phyloP scores from a whole-genome alignment of 2,888 invertebrate genomes.

The Minunthozetes semirufus region DNA sequence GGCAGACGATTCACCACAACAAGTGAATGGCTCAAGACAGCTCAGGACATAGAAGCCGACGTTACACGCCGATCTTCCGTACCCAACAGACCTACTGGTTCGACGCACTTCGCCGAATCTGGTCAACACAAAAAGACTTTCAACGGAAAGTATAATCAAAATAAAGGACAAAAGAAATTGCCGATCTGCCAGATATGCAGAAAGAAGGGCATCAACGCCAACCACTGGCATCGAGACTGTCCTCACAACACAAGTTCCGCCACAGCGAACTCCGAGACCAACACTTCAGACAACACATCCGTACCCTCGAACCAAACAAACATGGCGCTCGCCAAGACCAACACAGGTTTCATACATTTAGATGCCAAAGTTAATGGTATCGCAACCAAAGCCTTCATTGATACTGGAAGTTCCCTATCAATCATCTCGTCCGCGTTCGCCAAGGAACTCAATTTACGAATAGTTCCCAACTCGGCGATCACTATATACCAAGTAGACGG shows the following conservation, averaged over 20 bases:
- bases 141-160: too few species aligned
- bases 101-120: not conserved
- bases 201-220: too few species aligned
- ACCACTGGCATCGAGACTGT: too few species aligned
- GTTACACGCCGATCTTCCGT: not conserved
- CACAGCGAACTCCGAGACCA: too few species aligned
- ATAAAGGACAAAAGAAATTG: too few species aligned
- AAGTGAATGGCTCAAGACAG: not conserved
- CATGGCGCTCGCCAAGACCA: constrained; percentile 25
- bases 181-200: too few species aligned
- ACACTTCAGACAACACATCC: too few species aligned
- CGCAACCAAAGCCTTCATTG: not conserved
- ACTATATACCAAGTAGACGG: not conserved
- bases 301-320: too few species aligned
- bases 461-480: not conserved
- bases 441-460: not conserved
- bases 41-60: constrained; percentile 14
- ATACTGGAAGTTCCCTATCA: not conserved
- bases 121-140: not conserved
- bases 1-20: not conserved
- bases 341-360: constrained; percentile 39
- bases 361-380: constrained; percentile 35
- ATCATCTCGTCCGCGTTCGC: not conserved
- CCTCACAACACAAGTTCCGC: too few species aligned
- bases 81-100: not conserved